Conservation (phyloP, 2,888 invertebrate genomes). For the Rosalia funebris region DNA sequence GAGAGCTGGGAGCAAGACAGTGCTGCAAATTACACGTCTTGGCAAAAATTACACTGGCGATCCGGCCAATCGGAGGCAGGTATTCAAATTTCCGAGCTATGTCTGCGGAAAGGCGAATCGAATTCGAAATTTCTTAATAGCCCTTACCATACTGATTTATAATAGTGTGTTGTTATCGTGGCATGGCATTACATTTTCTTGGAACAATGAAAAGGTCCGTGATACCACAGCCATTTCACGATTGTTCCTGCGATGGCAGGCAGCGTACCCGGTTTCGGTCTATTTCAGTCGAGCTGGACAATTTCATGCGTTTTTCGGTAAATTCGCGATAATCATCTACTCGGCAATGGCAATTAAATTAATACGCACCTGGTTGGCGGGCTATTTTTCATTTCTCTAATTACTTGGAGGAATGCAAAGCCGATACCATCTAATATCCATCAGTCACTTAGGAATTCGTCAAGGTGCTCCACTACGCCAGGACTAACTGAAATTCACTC, state of each 20-base stretch:
- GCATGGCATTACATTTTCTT: constrained; percentile 31
- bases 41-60: constrained; percentile 33
- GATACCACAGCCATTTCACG: constrained; percentile 16
- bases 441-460: constrained; percentile 17
- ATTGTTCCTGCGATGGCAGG: constrained; percentile 21
- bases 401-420: constrained; percentile 27
- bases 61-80: constrained; percentile 32
- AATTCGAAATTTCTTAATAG: constrained; percentile 46
- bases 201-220: constrained; percentile 36
- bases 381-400: constrained; percentile 47
- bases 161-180: constrained; percentile 36
- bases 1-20: constrained; percentile 34
- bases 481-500: constrained; percentile 12
- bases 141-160: constrained; percentile 40
- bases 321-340: constrained; percentile 36
- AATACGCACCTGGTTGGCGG: constrained; percentile 42
- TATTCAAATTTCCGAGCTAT: constrained; percentile 35
- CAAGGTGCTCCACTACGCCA: constrained; percentile 1
- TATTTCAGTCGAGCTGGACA: constrained; percentile 32
- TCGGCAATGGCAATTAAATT: constrained; percentile 32
- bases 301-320: constrained; percentile 45
- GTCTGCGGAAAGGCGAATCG: constrained; percentile 36
- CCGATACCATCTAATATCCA: constrained; percentile 24
- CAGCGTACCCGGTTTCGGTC: constrained; percentile 16
- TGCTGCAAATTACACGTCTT: constrained; percentile 40